Evolutionary conservation across 1,140 invertebrate species (phyloP).

Genomic region (Condylostylus longicornis): DNA sequence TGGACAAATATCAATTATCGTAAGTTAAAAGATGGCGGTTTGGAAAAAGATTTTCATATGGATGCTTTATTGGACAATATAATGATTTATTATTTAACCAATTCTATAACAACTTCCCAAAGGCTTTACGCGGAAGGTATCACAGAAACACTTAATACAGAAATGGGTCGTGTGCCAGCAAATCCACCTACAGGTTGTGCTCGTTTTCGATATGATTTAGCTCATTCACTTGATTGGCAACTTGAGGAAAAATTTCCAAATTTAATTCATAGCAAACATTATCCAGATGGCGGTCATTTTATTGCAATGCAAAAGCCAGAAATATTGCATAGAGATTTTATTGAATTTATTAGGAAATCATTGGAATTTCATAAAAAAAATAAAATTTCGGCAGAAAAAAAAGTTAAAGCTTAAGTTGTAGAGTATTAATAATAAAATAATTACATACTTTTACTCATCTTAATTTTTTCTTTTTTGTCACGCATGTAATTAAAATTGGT

Average conservation of each 20-base stretch:
- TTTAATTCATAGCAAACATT: conserved; percentile 43
- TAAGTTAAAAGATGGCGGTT: conserved; percentile 50
- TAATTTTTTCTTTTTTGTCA: no score
- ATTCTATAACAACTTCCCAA: conserved; percentile 58
- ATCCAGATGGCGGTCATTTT: conserved; percentile 66
- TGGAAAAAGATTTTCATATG: conserved; percentile 44
- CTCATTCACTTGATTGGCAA: conserved; percentile 40
- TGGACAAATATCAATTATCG: conserved; percentile 50
- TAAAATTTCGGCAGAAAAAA: no score
- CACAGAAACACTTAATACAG: conserved; percentile 20
- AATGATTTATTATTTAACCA: conserved; percentile 75
- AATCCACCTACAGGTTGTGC: conserved; percentile 48
- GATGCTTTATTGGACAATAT: conserved; percentile 75
- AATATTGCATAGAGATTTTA: conserved; percentile 48
- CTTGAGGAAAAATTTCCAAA: conserved; percentile 44
- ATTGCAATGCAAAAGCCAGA: conserved; percentile 64
- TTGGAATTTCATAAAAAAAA: no score
- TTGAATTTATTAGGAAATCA: conserved; percentile 21
- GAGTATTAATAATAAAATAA: no score
- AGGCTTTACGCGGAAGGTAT: conserved; percentile 59
- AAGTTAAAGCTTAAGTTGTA: no score
- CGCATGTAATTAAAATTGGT: no score
- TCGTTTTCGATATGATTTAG: conserved; percentile 46
- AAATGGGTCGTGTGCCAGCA: conserved; percentile 40
- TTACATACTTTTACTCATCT: no score